phyloP scores from a whole-genome alignment of 2,888 invertebrate species.

The Lasioglossum lativentre region DNA sequence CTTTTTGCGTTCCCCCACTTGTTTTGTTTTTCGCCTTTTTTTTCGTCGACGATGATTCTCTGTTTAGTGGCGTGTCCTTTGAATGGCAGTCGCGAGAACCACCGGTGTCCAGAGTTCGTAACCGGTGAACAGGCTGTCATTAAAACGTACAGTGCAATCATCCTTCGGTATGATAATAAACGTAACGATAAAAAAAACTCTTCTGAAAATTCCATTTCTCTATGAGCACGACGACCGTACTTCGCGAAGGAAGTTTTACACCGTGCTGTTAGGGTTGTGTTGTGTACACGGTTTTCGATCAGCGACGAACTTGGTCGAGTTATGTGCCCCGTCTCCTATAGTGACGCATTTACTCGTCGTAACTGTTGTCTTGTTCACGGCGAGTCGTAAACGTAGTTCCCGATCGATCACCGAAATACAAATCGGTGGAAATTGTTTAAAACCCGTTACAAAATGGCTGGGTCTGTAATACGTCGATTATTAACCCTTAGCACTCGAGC shows the following conservation, averaged over 20 bases:
- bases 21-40: neutral
- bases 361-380: neutral
- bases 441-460: neutral
- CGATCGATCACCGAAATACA: neutral
- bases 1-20: neutral
- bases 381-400: neutral
- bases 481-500: too few species aligned
- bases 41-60: neutral
- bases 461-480: neutral
- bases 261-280: neutral
- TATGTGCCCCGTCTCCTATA: neutral
- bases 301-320: neutral
- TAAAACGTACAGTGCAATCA: neutral
- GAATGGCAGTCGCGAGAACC: neutral
- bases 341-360: neutral
- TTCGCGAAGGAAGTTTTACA: neutral
- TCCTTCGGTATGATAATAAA: neutral
- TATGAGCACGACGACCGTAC: neutral
- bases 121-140: neutral
- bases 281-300: slow-evolving; percentile 1
- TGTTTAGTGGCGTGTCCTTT: neutral
- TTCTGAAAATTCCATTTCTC: neutral
- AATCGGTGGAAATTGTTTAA: neutral
- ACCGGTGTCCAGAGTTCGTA: neutral
- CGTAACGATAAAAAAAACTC: neutral